Evolutionary conservation across 2,113 vertebrate species (phyloP), one percentile per base, ranked within the genome.

Genomic region (Arenaria interpres): DNA sequence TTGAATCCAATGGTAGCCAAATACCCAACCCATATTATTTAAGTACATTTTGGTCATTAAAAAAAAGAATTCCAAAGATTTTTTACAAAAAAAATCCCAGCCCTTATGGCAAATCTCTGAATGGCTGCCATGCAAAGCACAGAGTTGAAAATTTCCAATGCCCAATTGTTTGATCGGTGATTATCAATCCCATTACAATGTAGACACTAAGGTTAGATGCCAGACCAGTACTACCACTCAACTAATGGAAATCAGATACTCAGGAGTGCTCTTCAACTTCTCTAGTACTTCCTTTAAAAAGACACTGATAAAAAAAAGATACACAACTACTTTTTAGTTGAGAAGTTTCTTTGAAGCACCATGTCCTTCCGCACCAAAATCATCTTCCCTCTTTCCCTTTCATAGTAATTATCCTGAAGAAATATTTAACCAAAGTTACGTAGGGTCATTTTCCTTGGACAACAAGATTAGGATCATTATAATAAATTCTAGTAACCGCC

Each of bases 41-140:
- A 60, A 0, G 1, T 10, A 9, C 6, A 9, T 16, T 89, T 24
- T 62, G 45, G 35, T 23, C 2, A 2, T 21, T 7, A 32, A 35
- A 54, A 53, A 43, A 37, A 10, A 19, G 9, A 12, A 4, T 17
- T 57, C 25, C 8, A 39, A 80, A 43, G 10, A 54, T 22, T 67
- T 51, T 13, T 37, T 33, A 10, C 63, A 39, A 62, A 62, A 62
- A 21, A 46, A 46, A 22, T n/a, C 19, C 46, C 12, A 45, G 21
- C 15, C 28, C 2, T 4, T 19, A 45, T 3, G 6, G 33, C 8
- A 62, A 56, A 76, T 27, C 43, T 46, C 23, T 20, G 32, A 57
- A 30, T 4, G 19, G 19, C 33, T 64, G 37, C 43, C 60, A 73
- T 1, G 23, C 11, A 30, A 54, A 71, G 41, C 45, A 28, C 4